Evolutionary conservation across 2,797 vertebrate genomes (phyloP).

Genomic region (Notolabrus celidotus): DNA sequence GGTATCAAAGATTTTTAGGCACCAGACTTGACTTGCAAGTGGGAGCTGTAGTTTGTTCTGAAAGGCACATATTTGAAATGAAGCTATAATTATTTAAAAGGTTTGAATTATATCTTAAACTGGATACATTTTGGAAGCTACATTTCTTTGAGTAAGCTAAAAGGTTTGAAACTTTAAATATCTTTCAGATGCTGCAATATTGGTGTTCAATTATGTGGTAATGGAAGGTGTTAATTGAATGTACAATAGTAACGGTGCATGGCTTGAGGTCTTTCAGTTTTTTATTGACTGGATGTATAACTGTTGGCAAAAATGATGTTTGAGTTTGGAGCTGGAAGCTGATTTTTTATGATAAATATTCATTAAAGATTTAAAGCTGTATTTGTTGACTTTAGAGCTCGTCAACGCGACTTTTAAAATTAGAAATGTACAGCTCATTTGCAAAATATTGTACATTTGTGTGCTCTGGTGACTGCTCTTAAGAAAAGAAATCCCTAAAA

Average conservation of each 20-base stretch:
- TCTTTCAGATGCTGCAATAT: neutral
- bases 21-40: neutral
- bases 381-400: neutral
- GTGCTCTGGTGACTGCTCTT: no score
- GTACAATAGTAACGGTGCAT: neutral
- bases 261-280: neutral
- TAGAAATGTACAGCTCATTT: neutral
- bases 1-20: neutral
- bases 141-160: neutral
- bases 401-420: neutral
- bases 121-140: neutral
- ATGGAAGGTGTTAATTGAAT: neutral
- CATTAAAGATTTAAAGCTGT: conserved; percentile 25
- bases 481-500: no score
- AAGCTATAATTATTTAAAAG: neutral
- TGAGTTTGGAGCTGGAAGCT: neutral
- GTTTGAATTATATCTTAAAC: neutral
- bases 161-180: neutral
- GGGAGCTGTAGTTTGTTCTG: neutral
- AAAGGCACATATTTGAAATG: neutral
- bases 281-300: neutral
- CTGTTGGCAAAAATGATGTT: neutral
- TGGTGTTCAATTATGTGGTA: neutral
- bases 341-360: neutral
- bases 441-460: neutral